Conservation (phyloP, 2,113 vertebrate genomes). For the Dolichotis patagonum region DNA sequence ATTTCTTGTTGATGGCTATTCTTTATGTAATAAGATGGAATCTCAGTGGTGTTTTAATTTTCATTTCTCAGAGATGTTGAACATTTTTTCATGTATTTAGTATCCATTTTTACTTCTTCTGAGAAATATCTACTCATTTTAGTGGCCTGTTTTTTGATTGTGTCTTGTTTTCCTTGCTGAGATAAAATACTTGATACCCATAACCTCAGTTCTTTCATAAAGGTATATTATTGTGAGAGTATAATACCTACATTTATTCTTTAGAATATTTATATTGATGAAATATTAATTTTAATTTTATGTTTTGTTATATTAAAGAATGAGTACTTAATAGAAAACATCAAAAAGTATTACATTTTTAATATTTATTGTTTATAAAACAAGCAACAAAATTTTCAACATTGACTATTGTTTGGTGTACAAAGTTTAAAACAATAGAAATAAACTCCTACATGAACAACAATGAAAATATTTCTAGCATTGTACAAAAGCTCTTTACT, state of each 20-base stretch:
- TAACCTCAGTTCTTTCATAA: neutral
- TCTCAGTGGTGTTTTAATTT: neutral
- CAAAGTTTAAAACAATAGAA: neutral
- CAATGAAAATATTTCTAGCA: neutral
- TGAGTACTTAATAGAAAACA: neutral
- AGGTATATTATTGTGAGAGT: neutral
- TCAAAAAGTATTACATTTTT: neutral
- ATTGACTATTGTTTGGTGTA: neutral
- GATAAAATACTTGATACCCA: neutral
- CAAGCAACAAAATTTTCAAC: neutral
- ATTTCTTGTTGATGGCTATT: neutral
- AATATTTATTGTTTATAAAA: neutral
- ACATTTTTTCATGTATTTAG: neutral
- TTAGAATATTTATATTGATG: neutral
- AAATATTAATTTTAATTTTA: neutral
- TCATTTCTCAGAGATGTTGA: neutral
- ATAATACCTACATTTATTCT: neutral
- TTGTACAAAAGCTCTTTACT: neutral
- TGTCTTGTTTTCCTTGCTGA: neutral
- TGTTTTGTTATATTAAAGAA: neutral
- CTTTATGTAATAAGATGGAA: neutral
- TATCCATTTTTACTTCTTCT: neutral
- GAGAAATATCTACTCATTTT: neutral
- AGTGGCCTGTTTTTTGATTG: neutral
- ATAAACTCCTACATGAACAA: neutral